phyloP scores from a whole-genome alignment of 2,113 vertebrate genomes.

The Saguinus imperator region DNA sequence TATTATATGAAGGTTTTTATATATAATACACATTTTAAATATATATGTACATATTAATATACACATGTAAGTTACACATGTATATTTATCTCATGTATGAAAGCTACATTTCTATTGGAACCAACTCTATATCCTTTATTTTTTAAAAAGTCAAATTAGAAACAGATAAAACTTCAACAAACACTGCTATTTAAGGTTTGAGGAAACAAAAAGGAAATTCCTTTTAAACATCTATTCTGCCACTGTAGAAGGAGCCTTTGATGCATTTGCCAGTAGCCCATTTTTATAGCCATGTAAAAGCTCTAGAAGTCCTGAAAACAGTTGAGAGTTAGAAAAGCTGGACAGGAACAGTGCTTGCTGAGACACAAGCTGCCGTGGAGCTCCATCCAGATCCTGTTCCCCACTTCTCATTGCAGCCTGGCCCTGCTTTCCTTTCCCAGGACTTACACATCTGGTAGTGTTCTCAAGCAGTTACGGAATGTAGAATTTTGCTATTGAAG shows the following conservation, averaged over 20 bases:
- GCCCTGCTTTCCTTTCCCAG: neutral
- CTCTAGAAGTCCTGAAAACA: neutral
- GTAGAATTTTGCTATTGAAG: neutral
- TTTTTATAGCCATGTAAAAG: neutral
- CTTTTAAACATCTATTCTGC: neutral
- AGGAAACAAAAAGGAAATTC: neutral
- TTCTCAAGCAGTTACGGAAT: neutral
- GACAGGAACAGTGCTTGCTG: neutral
- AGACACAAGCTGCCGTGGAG: too few relatives aligned
- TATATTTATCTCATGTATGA: neutral
- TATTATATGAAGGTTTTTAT: neutral
- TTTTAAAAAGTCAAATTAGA: slow-evolving; percentile 17
- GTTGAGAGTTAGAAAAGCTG: neutral
- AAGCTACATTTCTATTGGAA: neutral
- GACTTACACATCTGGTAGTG: too few relatives aligned
- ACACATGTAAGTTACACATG: neutral
- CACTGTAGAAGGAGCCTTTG: neutral
- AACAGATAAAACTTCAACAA: slow-evolving; percentile 8
- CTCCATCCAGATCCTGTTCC: neutral
- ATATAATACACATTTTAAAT: neutral
- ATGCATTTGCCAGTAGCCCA: neutral
- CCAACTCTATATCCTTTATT: neutral
- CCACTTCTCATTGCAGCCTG: neutral
- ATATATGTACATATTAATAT: neutral
- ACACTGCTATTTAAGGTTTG: slow-evolving; percentile 28